Evolutionary conservation across 1,140 invertebrate species (phyloP).

Genomic region (Adelges cooleyi): DNA sequence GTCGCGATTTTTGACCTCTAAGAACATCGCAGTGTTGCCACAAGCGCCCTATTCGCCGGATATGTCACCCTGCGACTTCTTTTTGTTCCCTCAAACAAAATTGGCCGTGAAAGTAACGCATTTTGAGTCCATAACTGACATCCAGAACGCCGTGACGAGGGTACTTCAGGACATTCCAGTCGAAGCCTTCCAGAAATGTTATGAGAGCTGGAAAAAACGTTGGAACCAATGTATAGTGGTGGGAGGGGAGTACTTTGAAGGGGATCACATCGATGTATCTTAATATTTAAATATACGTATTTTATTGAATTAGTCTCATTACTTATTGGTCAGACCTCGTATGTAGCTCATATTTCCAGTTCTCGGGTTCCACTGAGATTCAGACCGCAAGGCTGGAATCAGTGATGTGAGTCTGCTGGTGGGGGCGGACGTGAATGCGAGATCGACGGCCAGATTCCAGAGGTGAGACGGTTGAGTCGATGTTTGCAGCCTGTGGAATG

Average conservation of each 20-base stretch:
- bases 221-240: constrained; percentile 39
- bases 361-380: too few species aligned
- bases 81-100: background rate
- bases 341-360: too few species aligned
- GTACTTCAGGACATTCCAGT: constrained; percentile 12
- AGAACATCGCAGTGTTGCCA: background rate
- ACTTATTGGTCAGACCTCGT: constrained; percentile 24
- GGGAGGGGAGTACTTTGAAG: constrained; percentile 42
- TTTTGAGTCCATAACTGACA: constrained; percentile 5
- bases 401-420: too few species aligned
- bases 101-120: background rate
- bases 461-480: too few species aligned
- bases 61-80: background rate
- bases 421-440: too few species aligned
- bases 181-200: constrained; percentile 36
- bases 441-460: too few species aligned
- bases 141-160: constrained; percentile 19
- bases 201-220: constrained; percentile 22
- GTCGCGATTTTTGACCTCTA: background rate
- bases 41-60: background rate
- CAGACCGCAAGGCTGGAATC: too few species aligned
- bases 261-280: constrained; percentile 42
- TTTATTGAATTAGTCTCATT: constrained; percentile 18
- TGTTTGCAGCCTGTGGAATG: too few species aligned
- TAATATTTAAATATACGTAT: constrained; percentile 15